Base-by-base conservation (phyloP, 2,113 vertebrate genomes). In the Melanocharis versteri region DNA sequence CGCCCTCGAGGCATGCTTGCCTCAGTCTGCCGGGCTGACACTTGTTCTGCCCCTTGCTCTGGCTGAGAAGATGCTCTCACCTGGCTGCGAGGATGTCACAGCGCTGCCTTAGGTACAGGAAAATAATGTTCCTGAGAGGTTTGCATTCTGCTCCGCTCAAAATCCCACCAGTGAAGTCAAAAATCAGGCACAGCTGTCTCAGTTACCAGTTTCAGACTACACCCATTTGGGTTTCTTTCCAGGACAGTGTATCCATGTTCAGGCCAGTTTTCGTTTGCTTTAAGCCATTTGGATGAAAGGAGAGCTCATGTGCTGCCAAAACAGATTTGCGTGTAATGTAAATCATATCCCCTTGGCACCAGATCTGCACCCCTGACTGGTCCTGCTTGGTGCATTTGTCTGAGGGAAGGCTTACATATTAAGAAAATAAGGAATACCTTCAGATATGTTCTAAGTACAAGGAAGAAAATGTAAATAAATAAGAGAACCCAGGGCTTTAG, bases 281-380 rank as follows among this genome's bases (percentile, higher is more conserved):
- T 83, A 72, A 94, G 94, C 22, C 44, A 78, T 83, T 94, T 92
- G 88, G 83, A 90, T 86, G 87, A 73, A 95, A 90, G 54, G 21
- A 87, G 89, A 53, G 60, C 48, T 90, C 44, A 4, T 47, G 28
- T 33, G 44, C 82, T 86, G 66, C 92, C 90, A 80, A 61, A 65
- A 76, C 21, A 39, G 44, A 82, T 94, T 88, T 94, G 48, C 60
- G 71, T 57, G 54, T 88, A 51, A 61, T 6, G 30, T 75, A 70
- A 80, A 88, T 92, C n/a, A 27, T 28, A 37, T 62, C 53, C 69
- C 45, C 28, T 89, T 5, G 7, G 87, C 91, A 95, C 85, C 81
- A 28, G 16, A 60, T 45, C 28, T 69, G 64, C 80, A 35, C 40
- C 83, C 57, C 62, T 76, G 79, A 9, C 91, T 93, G 94, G 65